Base-by-base conservation (phyloP, 2,113 vertebrate species). In the Taurulus bubalis region DNA sequence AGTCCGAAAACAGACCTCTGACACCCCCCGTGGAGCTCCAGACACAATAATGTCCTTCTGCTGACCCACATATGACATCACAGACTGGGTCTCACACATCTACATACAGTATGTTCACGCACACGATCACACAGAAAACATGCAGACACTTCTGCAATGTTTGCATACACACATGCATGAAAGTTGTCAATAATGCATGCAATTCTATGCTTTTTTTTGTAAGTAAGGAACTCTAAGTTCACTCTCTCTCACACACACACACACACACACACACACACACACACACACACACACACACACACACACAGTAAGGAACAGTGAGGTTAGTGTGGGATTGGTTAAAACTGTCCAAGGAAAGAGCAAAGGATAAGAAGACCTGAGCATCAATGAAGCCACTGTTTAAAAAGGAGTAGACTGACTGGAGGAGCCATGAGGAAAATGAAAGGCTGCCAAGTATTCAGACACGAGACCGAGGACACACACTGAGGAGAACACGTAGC, bases 21-120 rank as follows among this genome's bases (percentile, higher is more conserved):
- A 63, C 67, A 75, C 86, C 74, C 79, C 75, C 74, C 20, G 53
- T 70, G 49, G 85, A 66, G 68, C 80, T 73, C 86, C 85, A 92
- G 87, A 94, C 88, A 90, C 81, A 90, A 88, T 83, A 72, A 75
- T 75, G 85, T 74, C 92, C 88, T 81, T 75, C 85, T 89, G 79
- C 76, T 85, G 90, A 90, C 87, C 91, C 71, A 62, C 75, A 65
- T 59, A 58, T 84, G 82, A 90, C 80, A 83, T 90, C 90, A 80
- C 80, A 79, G 64, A 55, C 75, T 38, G 53, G n/a, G 62, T 71
- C 26, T 66, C 36, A 64, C 67, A 73, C 45, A 68, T 51, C 20
- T 26, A 68, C 51, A 76, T 70, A n/a, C n/a, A n/a, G n/a, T n/a
- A 77, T 55, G 67, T 40, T 80, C 45, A 66, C 15, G 69, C 75